Evolutionary conservation across 2,113 vertebrate species (phyloP).

Genomic region (Seriola aureovittata): DNA sequence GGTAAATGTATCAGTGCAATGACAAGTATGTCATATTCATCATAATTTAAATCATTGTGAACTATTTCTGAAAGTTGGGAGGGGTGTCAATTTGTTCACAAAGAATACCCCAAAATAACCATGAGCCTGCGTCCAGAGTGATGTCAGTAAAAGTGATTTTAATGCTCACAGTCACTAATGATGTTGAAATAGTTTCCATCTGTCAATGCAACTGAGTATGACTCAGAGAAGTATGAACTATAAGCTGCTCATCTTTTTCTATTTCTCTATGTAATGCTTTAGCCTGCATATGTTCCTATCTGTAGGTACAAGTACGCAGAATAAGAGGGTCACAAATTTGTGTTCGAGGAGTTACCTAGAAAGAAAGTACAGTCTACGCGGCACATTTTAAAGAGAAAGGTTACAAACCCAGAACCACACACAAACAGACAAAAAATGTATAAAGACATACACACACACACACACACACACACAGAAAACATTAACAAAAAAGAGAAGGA

Average conservation of each 20-base stretch:
- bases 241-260: slow-evolving; percentile 18
- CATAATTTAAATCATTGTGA: slow-evolving; percentile 21
- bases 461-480: too few species aligned
- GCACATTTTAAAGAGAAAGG: too few species aligned
- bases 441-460: too few species aligned
- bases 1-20: not conserved
- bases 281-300: not conserved
- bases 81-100: slow-evolving; percentile 53
- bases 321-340: not conserved
- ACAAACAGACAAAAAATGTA: too few species aligned
- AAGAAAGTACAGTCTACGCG: not conserved
- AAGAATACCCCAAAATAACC: slow-evolving; percentile 70
- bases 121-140: slow-evolving; percentile 24
- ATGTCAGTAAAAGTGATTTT: slow-evolving; percentile 65
- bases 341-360: not conserved
- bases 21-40: slow-evolving; percentile 20
- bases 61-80: slow-evolving; percentile 54
- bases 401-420: too few species aligned
- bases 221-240: slow-evolving; percentile 41
- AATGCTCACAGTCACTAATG: slow-evolving; percentile 56
- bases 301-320: not conserved
- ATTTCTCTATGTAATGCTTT: not conserved
- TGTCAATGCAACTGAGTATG: slow-evolving; percentile 38
- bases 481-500: too few species aligned
- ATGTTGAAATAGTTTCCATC: slow-evolving; percentile 75